Percentiles rank a stretch among this genome's conserved stretches.
Evolutionary conservation across 2,888 invertebrate genomes (phyloP).

Genomic region (Tridacna gigas): DNA sequence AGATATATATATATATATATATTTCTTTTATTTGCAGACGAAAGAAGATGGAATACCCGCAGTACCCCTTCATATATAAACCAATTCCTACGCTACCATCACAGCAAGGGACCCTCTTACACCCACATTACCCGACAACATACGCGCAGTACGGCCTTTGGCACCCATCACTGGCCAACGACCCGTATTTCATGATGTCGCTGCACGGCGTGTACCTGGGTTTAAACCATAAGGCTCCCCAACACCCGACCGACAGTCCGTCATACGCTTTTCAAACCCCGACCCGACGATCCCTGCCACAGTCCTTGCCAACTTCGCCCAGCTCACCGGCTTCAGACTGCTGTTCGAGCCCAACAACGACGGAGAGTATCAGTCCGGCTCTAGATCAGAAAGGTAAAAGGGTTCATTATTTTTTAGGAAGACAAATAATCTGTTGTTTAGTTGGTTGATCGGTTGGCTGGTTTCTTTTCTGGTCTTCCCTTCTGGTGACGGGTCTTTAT

Average conservation of each 20-base stretch:
- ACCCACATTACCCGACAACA: not conserved
- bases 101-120: not conserved
- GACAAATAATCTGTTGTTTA: too few species aligned
- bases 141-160: not conserved
- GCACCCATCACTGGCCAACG: not conserved
- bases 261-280: not conserved
- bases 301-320: constrained; percentile 36
- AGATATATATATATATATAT: too few species aligned
- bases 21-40: not conserved
- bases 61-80: not conserved
- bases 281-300: not conserved
- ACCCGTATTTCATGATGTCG: not conserved
- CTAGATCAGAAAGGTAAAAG: not conserved
- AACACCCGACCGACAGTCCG: not conserved
- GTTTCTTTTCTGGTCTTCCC: too few species aligned
- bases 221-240: constrained; percentile 9
- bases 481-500: too few species aligned
- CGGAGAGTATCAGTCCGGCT: not conserved
- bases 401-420: too few species aligned
- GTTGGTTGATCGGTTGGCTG: too few species aligned
- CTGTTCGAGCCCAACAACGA: constrained; percentile 27
- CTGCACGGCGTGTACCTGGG: constrained; percentile 1
- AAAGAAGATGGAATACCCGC: not conserved
- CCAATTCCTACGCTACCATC: constrained; percentile 3
- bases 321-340: constrained; percentile 30